Evolutionary conservation across 1,140 invertebrate species (phyloP), one percentile per base, ranked within the genome.

Genomic region (Pogonus chalceus): DNA sequence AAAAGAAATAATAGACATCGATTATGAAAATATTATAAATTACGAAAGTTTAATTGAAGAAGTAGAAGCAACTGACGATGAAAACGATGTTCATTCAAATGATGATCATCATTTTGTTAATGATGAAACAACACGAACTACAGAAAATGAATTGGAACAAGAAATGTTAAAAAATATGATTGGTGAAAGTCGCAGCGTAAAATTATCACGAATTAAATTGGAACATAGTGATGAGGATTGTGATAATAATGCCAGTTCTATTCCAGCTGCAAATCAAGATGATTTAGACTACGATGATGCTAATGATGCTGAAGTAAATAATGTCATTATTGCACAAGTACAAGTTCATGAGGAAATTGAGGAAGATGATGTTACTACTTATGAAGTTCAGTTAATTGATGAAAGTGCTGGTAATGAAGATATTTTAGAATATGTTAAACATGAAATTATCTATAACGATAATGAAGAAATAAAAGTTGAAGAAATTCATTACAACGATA

Each of bases 41-140:
- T 67, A 57, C 55, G 62, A 55, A 57, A 72, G 54, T 56, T 56
- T 66, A n/a, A 67, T 68, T 35, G 65, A 68, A 49, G 62, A 69
- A 23, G 66, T 69, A 1, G 66, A 70, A 56, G 53, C 59, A 63
- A 54, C 65, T 57, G 46, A 62, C 2, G 56, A 60, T 61, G 37
- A 18, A 16, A 51, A 49, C 24, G 51, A 47, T 26, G 59, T 54
- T 20, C 35, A 62, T 46, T 43, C 51, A 48, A 55, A 60, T 7
- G 37, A 23, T 2, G 51, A 56, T 21, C 20, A 56, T 23, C 22
- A 49, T 20, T 20, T 14, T 10, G 16, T 35, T 2, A 51, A 20
- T 18, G 23, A 47, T 10, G 12, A 46, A 51, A 14, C 16, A 23
- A 48, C n/a, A 23, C 12, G 31, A 35, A 53, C 2, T 12, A 58